Conservation (phyloP, 35 echinoderm and acorn worm genomes). For the Apostichopus japonicus region DNA sequence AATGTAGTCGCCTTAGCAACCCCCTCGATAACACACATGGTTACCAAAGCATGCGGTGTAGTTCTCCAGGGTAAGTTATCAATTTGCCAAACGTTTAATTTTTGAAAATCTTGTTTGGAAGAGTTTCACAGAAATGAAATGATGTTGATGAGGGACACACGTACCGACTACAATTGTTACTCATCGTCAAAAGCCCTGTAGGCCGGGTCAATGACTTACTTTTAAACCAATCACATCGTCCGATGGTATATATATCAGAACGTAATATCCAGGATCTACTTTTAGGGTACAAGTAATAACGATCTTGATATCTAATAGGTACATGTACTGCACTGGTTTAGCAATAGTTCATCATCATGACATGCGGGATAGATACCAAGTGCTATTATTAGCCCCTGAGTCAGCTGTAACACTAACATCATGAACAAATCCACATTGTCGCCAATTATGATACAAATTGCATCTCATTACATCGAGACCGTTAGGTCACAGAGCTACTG, state of each 20-base stretch:
- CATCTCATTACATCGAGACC: too few species aligned
- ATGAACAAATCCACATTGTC: too few species aligned
- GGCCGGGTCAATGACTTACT: slow-evolving; percentile 16
- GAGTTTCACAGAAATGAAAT: slow-evolving; percentile 5
- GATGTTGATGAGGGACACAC: not conserved
- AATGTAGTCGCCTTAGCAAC: not conserved
- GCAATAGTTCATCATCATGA: too few species aligned
- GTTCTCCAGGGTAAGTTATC: slow-evolving; percentile 22
- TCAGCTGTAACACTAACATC: not conserved
- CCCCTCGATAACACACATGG: not conserved
- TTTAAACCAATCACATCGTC: not conserved
- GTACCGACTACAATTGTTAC: not conserved
- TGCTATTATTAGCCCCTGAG: not conserved
- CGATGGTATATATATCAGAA: not conserved
- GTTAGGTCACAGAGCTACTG: too few species aligned
- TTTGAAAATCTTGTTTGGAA: not conserved
- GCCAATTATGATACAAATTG: too few species aligned
- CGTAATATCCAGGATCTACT: too few species aligned
- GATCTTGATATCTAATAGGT: too few species aligned
- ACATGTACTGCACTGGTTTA: too few species aligned
- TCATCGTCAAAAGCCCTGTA: not conserved
- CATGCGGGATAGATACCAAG: too few species aligned
- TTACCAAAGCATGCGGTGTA: not conserved
- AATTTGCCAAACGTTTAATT: slow-evolving; percentile 39
- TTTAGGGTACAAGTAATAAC: too few species aligned